Percentiles rank a stretch among this genome's conserved stretches.
These are phyloP conservation scores for Siniperca chuatsi DNA, from an alignment of 2,113 vertebrate species.

Conservation along the genomic window DNA sequence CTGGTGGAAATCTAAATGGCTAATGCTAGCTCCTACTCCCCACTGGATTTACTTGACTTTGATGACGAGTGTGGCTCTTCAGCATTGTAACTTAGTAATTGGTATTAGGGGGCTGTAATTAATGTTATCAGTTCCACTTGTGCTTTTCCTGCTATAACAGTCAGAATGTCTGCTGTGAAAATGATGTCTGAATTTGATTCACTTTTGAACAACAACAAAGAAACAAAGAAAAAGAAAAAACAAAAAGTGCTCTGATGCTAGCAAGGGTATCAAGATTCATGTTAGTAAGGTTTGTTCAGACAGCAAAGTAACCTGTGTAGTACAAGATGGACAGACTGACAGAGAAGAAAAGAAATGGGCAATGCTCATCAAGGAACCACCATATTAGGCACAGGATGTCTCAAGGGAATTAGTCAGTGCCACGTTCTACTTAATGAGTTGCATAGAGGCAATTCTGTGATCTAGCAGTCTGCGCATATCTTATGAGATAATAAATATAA, in stretches of 20 bases:
- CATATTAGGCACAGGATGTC: neutral
- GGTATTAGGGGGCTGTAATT: neutral
- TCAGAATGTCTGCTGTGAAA: neutral
- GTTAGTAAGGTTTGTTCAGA: neutral
- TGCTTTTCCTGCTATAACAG: neutral
- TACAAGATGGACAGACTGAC: neutral
- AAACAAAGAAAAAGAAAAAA: neutral
- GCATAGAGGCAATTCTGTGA: neutral
- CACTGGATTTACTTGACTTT: neutral
- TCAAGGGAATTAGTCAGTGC: no score
- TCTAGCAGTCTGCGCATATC: neutral
- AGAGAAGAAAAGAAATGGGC: no score
- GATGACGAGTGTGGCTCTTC: no score
- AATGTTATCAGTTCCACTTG: neutral
- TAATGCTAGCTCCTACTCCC: neutral
- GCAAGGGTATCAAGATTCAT: neutral
- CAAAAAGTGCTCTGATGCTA: neutral
- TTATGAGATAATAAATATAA: neutral
- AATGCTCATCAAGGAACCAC: neutral
- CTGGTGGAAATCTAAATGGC: neutral
- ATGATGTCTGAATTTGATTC: neutral
- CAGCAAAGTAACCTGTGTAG: neutral
- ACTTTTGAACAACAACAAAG: neutral
- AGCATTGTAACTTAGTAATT: no score
- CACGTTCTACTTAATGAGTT: neutral